Evolutionary conservation across 2,113 vertebrate genomes (phyloP).

Genomic region (Hassar affinis): DNA sequence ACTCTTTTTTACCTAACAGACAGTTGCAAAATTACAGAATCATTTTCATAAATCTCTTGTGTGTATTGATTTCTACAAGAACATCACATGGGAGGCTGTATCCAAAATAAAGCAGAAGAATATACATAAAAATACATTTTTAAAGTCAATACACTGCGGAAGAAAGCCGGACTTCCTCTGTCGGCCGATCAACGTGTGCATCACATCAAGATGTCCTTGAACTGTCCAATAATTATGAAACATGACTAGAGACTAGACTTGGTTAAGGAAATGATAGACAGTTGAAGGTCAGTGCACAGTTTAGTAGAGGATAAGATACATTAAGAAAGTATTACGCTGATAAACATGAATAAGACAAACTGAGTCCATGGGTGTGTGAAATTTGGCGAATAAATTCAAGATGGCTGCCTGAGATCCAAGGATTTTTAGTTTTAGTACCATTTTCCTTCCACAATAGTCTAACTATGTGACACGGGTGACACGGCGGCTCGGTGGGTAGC

Average conservation of each 20-base stretch:
- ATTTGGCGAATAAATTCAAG: neutral
- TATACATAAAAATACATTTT: too few relatives aligned
- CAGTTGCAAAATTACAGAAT: neutral
- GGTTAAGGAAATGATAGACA: neutral
- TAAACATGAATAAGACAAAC: too few relatives aligned
- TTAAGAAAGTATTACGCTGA: neutral
- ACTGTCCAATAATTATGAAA: neutral
- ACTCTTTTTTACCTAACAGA: neutral
- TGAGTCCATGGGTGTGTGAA: neutral
- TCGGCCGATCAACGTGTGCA: neutral
- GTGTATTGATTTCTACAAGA: neutral
- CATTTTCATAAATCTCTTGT: neutral
- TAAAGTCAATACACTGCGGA: too few relatives aligned
- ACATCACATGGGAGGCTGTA: neutral
- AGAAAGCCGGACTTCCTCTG: neutral
- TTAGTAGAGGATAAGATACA: neutral
- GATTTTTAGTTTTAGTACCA: neutral
- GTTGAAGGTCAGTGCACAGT: neutral
- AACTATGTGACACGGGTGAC: too few relatives aligned
- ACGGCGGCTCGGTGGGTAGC: too few relatives aligned
- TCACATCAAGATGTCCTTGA: constrained; percentile 3
- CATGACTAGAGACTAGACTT: neutral
- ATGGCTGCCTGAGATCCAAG: neutral
- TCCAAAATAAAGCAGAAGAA: neutral
- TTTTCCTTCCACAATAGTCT: neutral